Conservation (phyloP, 2,888 invertebrate genomes). For the Halocaridina rubra region DNA sequence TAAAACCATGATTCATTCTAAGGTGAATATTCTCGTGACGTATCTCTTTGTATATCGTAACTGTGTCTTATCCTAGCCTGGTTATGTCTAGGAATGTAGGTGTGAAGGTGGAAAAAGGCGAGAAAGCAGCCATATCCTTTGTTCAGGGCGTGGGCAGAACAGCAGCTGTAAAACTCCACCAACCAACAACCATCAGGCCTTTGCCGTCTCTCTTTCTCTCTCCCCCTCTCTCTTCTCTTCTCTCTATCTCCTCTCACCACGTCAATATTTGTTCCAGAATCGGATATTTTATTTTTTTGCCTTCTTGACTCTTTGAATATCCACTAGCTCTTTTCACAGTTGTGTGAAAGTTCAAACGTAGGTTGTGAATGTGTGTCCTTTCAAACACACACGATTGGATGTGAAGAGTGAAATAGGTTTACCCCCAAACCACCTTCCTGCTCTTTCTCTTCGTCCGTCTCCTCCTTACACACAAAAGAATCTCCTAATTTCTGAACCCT, state of each 20-base stretch:
- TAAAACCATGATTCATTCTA: background rate
- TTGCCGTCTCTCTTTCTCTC: no score
- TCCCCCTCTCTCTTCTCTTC: background rate
- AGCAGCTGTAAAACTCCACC: slow-evolving; percentile 6
- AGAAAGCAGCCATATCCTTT: slow-evolving; percentile 15
- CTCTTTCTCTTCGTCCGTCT: no score
- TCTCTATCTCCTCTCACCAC: background rate
- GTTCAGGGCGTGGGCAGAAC: slow-evolving; percentile 33
- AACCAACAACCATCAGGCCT: no score
- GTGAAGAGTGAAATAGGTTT: no score
- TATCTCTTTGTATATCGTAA: background rate
- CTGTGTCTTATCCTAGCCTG: background rate
- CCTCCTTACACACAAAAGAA: no score
- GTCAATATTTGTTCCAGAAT: background rate
- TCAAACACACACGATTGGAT: no score
- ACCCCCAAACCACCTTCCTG: background rate
- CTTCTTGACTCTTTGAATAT: background rate
- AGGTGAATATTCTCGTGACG: background rate
- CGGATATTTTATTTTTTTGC: background rate
- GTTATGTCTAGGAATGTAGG: background rate
- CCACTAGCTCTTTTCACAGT: background rate
- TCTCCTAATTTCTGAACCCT: no score
- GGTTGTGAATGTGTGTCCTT: background rate
- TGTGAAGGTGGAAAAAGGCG: slow-evolving; percentile 14
- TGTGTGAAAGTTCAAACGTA: background rate